Conservation (phyloP, 2,888 invertebrate species). For the Ametastegia equiseti region DNA sequence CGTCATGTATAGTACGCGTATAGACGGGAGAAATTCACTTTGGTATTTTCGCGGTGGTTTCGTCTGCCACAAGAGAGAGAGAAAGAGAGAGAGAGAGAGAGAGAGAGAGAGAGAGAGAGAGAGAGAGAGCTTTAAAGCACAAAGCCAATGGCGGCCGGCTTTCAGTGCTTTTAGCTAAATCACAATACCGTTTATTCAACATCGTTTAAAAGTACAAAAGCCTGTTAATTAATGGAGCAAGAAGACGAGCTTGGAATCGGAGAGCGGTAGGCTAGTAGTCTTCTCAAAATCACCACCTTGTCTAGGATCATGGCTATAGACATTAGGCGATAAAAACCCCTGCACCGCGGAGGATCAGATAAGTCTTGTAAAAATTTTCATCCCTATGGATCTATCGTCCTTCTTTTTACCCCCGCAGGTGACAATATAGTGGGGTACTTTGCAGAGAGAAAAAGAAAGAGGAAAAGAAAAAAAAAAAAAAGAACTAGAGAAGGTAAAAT, state of each 20-base stretch:
- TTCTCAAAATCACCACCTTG: background rate
- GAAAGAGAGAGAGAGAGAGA: slow-evolving; percentile 51
- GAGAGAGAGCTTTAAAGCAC: slow-evolving; percentile 56
- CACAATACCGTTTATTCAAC: slow-evolving; percentile 76
- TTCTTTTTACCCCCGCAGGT: slow-evolving; percentile 50
- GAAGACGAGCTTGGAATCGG: slow-evolving; percentile 59
- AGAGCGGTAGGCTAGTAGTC: slow-evolving; percentile 34
- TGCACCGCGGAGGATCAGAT: background rate
- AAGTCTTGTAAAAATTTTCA: background rate
- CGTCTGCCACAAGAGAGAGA: slow-evolving; percentile 1
- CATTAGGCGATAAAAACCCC: background rate
- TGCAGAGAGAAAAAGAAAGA: slow-evolving; percentile 51
- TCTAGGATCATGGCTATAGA: slow-evolving; percentile 12
- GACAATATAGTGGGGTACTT: slow-evolving; percentile 7
- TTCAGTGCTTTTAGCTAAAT: slow-evolving; percentile 71
- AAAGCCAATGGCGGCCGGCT: slow-evolving; percentile 73
- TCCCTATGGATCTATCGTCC: slow-evolving; percentile 40
- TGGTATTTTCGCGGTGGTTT: slow-evolving; percentile 35
- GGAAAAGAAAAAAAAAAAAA: slow-evolving; percentile 48
- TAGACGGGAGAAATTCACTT: slow-evolving; percentile 22
- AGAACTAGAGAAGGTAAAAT: background rate
- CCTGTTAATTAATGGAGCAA: slow-evolving; percentile 75
- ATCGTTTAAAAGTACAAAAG: slow-evolving; percentile 76
- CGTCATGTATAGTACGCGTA: background rate
- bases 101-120: too few relatives aligned